Evolutionary conservation across 1,140 invertebrate species (phyloP), one percentile per base, ranked within the genome.

Genomic region (Nixonia krombeini): DNA sequence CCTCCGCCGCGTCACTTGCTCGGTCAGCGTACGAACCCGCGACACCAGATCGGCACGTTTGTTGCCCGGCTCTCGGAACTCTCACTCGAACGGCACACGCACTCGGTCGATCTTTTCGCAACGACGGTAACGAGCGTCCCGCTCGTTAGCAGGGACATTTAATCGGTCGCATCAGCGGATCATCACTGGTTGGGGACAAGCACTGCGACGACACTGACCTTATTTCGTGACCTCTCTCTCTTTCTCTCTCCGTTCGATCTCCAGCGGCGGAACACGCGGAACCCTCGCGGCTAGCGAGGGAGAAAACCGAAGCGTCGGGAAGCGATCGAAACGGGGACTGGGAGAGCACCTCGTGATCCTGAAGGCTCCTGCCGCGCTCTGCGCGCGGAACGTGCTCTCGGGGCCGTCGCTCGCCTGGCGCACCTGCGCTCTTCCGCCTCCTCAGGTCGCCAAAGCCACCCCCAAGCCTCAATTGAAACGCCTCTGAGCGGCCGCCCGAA

Each of bases 321-420:
- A 55, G 46, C 51, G 41, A 51, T 41, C 55, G 55, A 61, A 56
- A 71, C 62, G 68, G 62, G 50, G 64, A 68, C 38, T 42, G 61
- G 47, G 40, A 70, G n/a, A n/a, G n/a, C n/a, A n/a, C 67, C 70
- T 76, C 68, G 64, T 50, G 72, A 76, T 77, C 70, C 70, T 74
- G 50, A 73, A 51, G 70, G 69, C 62, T 76, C 64, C 74, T 73
- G 59, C 63, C 74, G 67, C 67, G 65, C 51, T 76, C 67, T 78
- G 72, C 56, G 64, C 13, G 44, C 61, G 56, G 58, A 45, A 56
- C 46, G 38, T 62, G 68, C 45, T 66, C 55, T 67, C 62, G 55
- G 55, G 49, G 67, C 63, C 57, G 55, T 52, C 53, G 61, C 51
- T 70, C 55, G 35, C 57, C 51, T 41, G 9, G 40, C 67, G 72